Conservation (phyloP, 2,797 vertebrate genomes). For the Loris lydekkerianus region DNA sequence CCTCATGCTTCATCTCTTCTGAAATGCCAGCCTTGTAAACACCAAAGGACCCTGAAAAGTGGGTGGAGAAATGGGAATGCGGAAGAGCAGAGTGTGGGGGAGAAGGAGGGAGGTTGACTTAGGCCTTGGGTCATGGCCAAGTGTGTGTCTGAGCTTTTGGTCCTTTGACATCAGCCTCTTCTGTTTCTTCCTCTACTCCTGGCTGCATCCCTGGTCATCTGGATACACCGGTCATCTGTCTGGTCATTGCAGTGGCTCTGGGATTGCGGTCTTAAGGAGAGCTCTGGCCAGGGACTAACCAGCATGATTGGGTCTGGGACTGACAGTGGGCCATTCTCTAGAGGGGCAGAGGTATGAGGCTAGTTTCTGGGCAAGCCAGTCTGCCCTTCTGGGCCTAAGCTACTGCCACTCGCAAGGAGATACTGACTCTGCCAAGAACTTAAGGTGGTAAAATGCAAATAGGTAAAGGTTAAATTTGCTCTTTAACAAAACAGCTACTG, state of each 20-base stretch:
- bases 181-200: not conserved
- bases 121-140: not conserved
- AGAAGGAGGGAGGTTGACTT: not conserved
- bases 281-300: not conserved
- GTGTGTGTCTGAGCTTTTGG: not conserved
- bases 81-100: not conserved
- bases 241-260: not conserved
- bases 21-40: not conserved
- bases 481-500: not conserved
- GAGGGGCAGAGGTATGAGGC: not conserved
- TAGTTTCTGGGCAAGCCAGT: not conserved
- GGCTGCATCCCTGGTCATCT: not conserved
- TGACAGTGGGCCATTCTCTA: not conserved
- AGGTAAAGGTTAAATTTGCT: not conserved
- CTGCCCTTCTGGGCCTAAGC: not conserved
- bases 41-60: not conserved
- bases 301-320: not conserved
- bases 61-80: fast-evolving
- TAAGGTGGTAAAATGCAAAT: not conserved
- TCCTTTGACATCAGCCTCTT: not conserved
- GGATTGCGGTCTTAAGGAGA: not conserved
- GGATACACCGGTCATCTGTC: not conserved
- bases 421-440: not conserved
- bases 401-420: not conserved
- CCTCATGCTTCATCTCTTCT: not conserved